These are phyloP conservation scores for Drosophila bocki DNA, from an alignment of 1,140 invertebrate genomes.

Conservation along the genomic window DNA sequence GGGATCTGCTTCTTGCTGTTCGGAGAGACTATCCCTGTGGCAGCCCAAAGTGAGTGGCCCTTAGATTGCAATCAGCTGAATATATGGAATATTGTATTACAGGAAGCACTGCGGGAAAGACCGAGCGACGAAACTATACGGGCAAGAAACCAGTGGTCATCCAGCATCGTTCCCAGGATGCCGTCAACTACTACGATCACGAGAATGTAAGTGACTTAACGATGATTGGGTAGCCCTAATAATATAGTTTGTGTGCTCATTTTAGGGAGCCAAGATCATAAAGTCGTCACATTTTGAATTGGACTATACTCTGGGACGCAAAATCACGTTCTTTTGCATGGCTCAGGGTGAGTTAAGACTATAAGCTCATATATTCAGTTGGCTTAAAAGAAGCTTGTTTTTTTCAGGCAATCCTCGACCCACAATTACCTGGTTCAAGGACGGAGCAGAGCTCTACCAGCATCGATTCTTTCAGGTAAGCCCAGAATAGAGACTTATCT, in stretches of 20 bases:
- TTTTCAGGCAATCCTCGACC: conserved; percentile 88
- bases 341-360: conserved; percentile 86
- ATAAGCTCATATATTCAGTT: neutral
- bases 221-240: too few species aligned
- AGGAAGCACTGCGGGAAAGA: conserved; percentile 80
- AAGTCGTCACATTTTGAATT: conserved; percentile 96
- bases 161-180: conserved; percentile 88
- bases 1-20: conserved; percentile 54
- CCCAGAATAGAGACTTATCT: too few species aligned
- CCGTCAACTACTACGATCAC: conserved; percentile 89
- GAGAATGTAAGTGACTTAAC: conserved; percentile 88
- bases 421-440: conserved; percentile 96
- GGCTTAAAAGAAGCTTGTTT: neutral
- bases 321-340: conserved; percentile 95
- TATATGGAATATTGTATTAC: neutral
- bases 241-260: neutral
- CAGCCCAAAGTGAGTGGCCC: conserved; percentile 60
- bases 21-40: conserved; percentile 42
- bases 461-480: conserved; percentile 94
- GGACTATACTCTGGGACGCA: conserved; percentile 96
- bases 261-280: conserved; percentile 94
- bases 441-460: conserved; percentile 94
- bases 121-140: conserved; percentile 78
- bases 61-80: neutral
- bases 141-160: conserved; percentile 87